Evolutionary conservation across 2,113 vertebrate genomes (phyloP), one percentile per base, ranked within the genome.

Genomic region (Paramisgurnus dabryanus): DNA sequence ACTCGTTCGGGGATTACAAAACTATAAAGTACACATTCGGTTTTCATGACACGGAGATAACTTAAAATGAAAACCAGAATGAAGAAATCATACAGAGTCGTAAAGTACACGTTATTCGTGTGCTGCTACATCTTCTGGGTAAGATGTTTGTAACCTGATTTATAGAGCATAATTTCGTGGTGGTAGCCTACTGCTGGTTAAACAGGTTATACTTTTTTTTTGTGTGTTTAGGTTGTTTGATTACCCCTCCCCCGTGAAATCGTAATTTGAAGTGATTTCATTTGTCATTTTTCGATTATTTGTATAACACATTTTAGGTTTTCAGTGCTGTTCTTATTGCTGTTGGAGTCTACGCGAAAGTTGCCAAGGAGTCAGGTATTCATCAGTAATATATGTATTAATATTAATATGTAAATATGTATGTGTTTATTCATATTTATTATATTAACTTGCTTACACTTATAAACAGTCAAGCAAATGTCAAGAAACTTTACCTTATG

Each of bases 301-400:
- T 34, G 58, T 18, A 4, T 40, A n/a, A 40, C 18, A 73, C 11
- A 60, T 41, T 39, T 65, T 50, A 95, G 95, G 95, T 95, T 1
- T 88, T 92, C 57, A 93, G 95, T 67, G 91, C 92, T 7, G 9
- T 92, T 41, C 86, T 95, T 76, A 89, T 91, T 12, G 90, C 92
- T 0, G 92, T 95, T 17, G 95, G 95, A 3, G 83, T 93, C 76
- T 95, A 95, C 61, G 92, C 93, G 55, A 94, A 94, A 87, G 65
- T 93, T 7, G 91, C 93, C 69, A 94, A 93, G 71, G 93, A 93
- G 84, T 94, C 92, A 87, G 92, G 94, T 83, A 78, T 45, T 40
- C 41, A 67, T 34, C 71, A 6, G 9, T 7, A 10, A 41, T 27
- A 57, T 0, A 15, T 15, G 0, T 18, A 18, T 1, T n/a, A 22